phyloP scores from a whole-genome alignment of 2,888 invertebrate species.

The Oligia strigilis region DNA sequence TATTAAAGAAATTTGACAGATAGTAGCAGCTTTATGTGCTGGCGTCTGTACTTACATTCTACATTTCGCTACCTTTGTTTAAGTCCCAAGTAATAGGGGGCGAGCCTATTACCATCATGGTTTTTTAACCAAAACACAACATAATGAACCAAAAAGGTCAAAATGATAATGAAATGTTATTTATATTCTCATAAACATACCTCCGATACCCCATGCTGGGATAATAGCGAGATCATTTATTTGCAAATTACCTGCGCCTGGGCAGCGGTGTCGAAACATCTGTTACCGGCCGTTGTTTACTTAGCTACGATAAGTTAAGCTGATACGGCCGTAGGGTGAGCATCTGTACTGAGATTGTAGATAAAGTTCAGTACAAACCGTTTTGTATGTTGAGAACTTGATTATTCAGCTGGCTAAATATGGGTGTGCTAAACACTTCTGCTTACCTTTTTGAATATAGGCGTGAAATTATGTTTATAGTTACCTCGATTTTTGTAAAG shows the following conservation, averaged over 20 bases:
- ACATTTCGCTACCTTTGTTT: too few relatives aligned
- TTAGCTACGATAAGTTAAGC: conserved; percentile 58
- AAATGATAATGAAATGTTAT: conserved; percentile 3
- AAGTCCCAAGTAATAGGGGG: too few relatives aligned
- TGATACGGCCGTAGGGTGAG: conserved; percentile 61
- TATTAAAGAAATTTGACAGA: too few relatives aligned
- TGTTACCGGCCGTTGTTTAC: conserved; percentile 69
- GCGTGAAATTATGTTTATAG: not conserved
- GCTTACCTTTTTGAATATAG: not conserved
- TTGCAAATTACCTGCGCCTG: conserved; percentile 61
- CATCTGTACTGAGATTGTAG: conserved; percentile 49
- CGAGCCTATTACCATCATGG: too few relatives aligned
- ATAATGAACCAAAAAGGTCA: not conserved
- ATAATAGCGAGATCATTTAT: conserved; percentile 60
- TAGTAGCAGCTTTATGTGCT: too few relatives aligned
- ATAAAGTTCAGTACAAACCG: conserved; percentile 14
- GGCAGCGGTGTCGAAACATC: conserved; percentile 70
- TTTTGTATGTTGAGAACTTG: conserved; percentile 45
- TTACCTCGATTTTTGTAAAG: not conserved
- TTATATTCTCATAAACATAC: conserved; percentile 27
- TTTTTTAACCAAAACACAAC: not conserved
- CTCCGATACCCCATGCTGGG: conserved; percentile 21
- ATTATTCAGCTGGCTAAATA: conserved; percentile 5
- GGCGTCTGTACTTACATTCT: too few relatives aligned
- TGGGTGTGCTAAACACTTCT: not conserved